A percentile compares a stretch with the other conserved stretches of the same genome.
These are phyloP conservation scores for Drosophila kuntzei DNA, from an alignment of 2,888 invertebrate genomes.

Conservation along the genomic window DNA sequence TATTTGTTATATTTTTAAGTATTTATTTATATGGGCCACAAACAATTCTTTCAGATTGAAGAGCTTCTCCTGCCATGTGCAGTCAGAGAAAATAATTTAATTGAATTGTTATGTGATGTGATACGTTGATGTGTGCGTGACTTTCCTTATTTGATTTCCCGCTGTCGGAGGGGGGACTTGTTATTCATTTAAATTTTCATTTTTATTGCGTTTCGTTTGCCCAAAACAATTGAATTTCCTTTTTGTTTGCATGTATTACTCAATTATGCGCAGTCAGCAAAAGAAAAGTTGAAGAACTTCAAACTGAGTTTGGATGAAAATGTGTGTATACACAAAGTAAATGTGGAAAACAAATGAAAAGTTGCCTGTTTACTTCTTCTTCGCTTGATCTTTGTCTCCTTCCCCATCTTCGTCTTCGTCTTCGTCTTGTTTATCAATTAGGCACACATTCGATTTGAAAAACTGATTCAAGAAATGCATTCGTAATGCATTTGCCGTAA, in stretches of 20 bases:
- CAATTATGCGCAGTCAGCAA: conserved; percentile 60
- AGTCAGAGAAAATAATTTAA: conserved; percentile 47
- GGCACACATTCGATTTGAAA: conserved; percentile 57
- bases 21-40: conserved; percentile 6
- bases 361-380: conserved; percentile 3
- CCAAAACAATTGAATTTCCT: conserved; percentile 60
- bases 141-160: conserved; percentile 32
- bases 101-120: conserved; percentile 52
- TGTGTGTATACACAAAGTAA: conserved; percentile 12
- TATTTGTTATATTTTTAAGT: conserved; percentile 10
- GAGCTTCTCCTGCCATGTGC: conserved; percentile 17
- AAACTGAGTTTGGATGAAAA: conserved; percentile 33
- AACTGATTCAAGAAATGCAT: conserved; percentile 53
- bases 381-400: neutral
- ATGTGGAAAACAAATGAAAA: conserved; percentile 36
- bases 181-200: conserved; percentile 55
- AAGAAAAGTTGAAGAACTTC: conserved; percentile 41
- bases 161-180: conserved; percentile 42
- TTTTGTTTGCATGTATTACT: conserved; percentile 57
- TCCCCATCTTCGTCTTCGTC: conserved; percentile 2
- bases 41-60: conserved; percentile 12
- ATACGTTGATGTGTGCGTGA: conserved; percentile 17
- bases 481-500: conserved; percentile 62
- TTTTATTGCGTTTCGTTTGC: conserved; percentile 53
- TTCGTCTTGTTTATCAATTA: conserved; percentile 73